phyloP scores from a whole-genome alignment of 1,140 invertebrate species.

The Aporrectodea caliginosa region DNA sequence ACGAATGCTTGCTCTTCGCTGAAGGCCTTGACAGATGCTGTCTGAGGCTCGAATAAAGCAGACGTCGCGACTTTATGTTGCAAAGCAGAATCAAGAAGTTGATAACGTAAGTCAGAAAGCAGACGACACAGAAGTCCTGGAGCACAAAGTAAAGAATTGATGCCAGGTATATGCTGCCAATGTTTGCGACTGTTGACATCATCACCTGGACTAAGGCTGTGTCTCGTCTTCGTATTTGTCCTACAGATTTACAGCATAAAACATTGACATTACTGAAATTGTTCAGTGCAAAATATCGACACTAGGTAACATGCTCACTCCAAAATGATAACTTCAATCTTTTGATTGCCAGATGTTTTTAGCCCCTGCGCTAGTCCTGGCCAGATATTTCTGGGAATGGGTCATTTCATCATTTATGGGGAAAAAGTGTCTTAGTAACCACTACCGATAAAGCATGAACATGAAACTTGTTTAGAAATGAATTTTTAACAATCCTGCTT shows the following conservation, averaged over 20 bases:
- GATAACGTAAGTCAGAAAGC: neutral
- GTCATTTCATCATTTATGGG: too few relatives aligned
- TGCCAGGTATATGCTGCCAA: constrained; percentile 40
- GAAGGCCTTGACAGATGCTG: too few relatives aligned
- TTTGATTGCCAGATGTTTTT: constrained; percentile 30
- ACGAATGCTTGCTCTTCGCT: too few relatives aligned
- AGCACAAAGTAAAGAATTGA: neutral
- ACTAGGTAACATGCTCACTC: constrained; percentile 42
- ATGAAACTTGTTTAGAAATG: too few relatives aligned
- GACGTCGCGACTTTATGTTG: neutral
- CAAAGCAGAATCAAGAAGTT: neutral
- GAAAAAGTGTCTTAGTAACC: too few relatives aligned
- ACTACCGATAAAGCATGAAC: too few relatives aligned
- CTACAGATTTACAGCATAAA: neutral
- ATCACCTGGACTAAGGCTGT: constrained; percentile 59
- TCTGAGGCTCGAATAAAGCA: neutral
- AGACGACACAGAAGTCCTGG: neutral
- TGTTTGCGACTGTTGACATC: constrained; percentile 60
- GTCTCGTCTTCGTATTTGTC: constrained; percentile 36
- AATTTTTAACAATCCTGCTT: too few relatives aligned
- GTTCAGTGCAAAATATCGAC: neutral
- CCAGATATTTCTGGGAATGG: neutral
- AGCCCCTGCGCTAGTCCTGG: too few relatives aligned
- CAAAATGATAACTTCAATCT: constrained; percentile 61
- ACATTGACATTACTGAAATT: neutral